These are phyloP conservation scores for Drosophila nigrodunni DNA, from an alignment of 1,140 invertebrate genomes.

Conservation along the genomic window DNA sequence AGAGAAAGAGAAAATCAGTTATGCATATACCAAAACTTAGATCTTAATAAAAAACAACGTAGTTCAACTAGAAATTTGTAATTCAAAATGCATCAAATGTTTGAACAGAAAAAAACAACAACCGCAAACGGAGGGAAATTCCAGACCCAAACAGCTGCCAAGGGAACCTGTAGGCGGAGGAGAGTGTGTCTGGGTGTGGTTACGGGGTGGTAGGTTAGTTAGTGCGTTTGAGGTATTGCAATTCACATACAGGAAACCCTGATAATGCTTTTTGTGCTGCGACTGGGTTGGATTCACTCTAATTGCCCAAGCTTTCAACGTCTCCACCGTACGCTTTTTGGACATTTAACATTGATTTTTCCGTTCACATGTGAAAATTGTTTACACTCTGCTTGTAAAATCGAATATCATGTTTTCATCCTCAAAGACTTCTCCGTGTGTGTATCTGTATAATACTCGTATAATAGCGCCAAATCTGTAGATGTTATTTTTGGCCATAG, in stretches of 20 bases:
- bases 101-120: background rate
- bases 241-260: constrained; percentile 38
- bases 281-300: constrained; percentile 35
- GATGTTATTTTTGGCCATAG: constrained; percentile 36
- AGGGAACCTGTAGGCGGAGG: background rate
- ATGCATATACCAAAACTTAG: no score
- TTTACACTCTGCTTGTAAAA: constrained; percentile 33
- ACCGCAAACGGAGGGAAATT: constrained; percentile 18
- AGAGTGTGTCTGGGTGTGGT: no score
- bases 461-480: constrained; percentile 1
- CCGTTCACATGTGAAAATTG: constrained; percentile 17
- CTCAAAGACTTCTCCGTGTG: background rate
- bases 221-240: constrained; percentile 19
- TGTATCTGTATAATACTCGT: background rate
- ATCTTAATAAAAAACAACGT: background rate
- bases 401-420: constrained; percentile 1
- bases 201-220: background rate
- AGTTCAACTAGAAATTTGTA: constrained; percentile 9
- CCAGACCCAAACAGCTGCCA: constrained; percentile 1
- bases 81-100: constrained; percentile 28
- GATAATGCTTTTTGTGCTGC: constrained; percentile 38
- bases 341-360: background rate
- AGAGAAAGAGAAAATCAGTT: no score
- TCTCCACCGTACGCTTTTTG: background rate
- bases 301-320: constrained; percentile 18